phyloP scores from a whole-genome alignment of 2,888 invertebrate genomes.

The Patella ulyssiponensis region DNA sequence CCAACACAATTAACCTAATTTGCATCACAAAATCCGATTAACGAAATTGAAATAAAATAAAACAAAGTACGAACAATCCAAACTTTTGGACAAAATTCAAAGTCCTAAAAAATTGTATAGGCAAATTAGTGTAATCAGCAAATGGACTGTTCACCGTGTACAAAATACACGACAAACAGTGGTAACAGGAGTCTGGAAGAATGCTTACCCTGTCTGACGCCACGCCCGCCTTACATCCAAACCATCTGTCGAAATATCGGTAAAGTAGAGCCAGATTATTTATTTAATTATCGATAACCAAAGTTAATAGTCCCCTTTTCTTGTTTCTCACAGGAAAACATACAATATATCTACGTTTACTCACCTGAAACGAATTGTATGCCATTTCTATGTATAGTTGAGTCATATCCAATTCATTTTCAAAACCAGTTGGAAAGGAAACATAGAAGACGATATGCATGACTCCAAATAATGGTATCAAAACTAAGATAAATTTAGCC shows the following conservation, averaged over 20 bases:
- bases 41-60: background rate
- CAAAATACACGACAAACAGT: too few relatives aligned
- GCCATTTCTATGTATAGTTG: conserved; percentile 77
- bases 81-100: background rate
- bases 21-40: background rate
- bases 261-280: too few relatives aligned
- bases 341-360: conserved; percentile 1
- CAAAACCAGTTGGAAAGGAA: conserved; percentile 73
- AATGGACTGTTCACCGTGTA: too few relatives aligned
- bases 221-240: background rate
- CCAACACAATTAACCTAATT: too few relatives aligned
- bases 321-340: background rate
- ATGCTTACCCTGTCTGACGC: too few relatives aligned
- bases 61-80: background rate
- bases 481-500: conserved; percentile 80
- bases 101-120: too few relatives aligned
- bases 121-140: too few relatives aligned
- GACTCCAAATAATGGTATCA: conserved; percentile 81
- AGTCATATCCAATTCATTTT: conserved; percentile 77
- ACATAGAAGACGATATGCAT: conserved; percentile 79
- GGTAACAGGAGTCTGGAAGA: too few relatives aligned
- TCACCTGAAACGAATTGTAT: conserved; percentile 82
- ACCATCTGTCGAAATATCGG: background rate
- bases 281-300: too few relatives aligned
- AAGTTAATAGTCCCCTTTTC: background rate